Evolutionary conservation across 2,797 vertebrate species (phyloP), one percentile per base, ranked within the genome.

Genomic region (Parauchenoglanis punctatus): DNA sequence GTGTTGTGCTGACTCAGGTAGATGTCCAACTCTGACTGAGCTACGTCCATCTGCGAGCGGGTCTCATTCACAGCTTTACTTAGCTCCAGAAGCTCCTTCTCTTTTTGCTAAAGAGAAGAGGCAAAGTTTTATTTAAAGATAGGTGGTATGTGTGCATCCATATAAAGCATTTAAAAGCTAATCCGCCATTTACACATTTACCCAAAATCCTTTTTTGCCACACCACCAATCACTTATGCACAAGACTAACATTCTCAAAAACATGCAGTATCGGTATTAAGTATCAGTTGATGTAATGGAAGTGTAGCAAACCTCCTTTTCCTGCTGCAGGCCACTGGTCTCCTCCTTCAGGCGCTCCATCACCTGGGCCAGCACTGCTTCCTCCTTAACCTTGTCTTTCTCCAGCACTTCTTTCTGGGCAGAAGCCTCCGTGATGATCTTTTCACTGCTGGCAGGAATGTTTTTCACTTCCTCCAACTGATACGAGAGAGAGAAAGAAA

Each of bases 331-430:
- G 2, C 93, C 97, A 25, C 93, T 96, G 25, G 98, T 99, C 95
- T 99, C 99, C 87, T 97, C 94, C 92, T 97, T 98, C 76, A 99
- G 95, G 90, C 93, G 97, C 93, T 96, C 96, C 97, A 99, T 97
- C 90, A 99, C 96, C 86, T 96, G 91, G 87, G 95, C 96, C 23
- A 99, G 93, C 83, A 97, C 97, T 87, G 94, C 93, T 91, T 99
- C 98, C 91, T 97, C 97, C 90, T 94, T 94, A 18, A 94, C 94
- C 92, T 97, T 99, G 89, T 94, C 91, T 91, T 97, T 96, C 91
- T 97, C 97, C 90, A 97, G 94, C 87, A 92, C 90, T 82, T 96
- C 96, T 89, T 88, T 98, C 93, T 90, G 93, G 65, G 92, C 92
- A 0, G 95, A 96, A 80, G 96, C 95, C 56, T 98, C 97, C 0